A percentile compares a stretch with the other conserved stretches of the same genome.
These are phyloP conservation scores for Hetaerina americana DNA, from an alignment of 1,140 invertebrate species.

Conservation along the genomic window DNA sequence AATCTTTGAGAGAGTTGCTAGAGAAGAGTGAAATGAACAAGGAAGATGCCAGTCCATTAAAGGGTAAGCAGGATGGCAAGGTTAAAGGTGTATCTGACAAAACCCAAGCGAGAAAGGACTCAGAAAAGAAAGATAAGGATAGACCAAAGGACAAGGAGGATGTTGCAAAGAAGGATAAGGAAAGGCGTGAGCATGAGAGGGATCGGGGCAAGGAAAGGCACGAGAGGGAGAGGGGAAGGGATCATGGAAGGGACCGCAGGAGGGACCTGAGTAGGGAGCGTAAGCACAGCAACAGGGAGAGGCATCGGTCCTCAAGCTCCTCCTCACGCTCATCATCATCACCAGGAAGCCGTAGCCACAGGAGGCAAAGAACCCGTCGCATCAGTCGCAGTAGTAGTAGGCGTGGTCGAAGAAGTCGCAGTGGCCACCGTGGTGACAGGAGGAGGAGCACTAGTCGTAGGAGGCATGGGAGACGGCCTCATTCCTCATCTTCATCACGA, in stretches of 20 bases:
- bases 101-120: background rate
- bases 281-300: slow-evolving; percentile 3
- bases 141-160: background rate
- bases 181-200: background rate
- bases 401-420: background rate
- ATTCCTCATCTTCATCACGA: background rate
- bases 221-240: slow-evolving; percentile 3
- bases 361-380: background rate
- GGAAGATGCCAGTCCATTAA: background rate
- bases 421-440: background rate
- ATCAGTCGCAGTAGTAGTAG: slow-evolving; percentile 14
- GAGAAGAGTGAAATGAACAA: background rate
- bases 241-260: background rate
- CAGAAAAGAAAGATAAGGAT: slow-evolving; percentile 4
- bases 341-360: background rate
- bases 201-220: slow-evolving; percentile 9
- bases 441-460: background rate
- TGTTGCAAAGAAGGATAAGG: background rate
- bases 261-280: background rate
- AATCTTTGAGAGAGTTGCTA: background rate
- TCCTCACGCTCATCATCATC: background rate
- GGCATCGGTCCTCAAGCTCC: background rate
- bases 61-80: background rate
- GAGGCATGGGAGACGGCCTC: background rate
- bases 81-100: slow-evolving; percentile 1